Evolutionary conservation across 2,888 invertebrate species (phyloP).

Genomic region (Epinotia bilunana): DNA sequence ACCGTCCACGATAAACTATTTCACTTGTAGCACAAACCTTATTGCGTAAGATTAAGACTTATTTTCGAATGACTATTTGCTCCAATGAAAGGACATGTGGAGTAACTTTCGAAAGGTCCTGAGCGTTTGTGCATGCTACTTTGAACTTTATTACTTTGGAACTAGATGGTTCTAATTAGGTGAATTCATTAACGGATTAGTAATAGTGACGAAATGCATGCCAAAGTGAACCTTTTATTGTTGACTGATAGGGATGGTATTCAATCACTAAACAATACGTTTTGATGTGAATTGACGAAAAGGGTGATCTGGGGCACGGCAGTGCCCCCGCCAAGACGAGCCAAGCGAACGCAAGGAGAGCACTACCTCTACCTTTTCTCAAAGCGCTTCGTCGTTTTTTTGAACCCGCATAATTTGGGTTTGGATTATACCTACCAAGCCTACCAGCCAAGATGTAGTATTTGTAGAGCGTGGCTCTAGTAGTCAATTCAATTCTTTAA

Average conservation of each 20-base stretch:
- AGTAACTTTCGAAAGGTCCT: background rate
- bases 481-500: too few species aligned
- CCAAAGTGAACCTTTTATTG: background rate
- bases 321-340: too few species aligned
- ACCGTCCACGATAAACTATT: constrained; percentile 49
- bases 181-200: background rate
- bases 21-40: constrained; percentile 3
- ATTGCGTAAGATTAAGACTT: background rate
- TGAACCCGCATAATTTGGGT: too few species aligned
- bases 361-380: too few species aligned
- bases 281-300: too few species aligned
- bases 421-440: too few species aligned
- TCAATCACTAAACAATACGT: background rate
- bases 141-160: background rate
- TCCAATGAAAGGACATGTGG: background rate
- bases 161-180: background rate
- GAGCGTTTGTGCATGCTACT: background rate
- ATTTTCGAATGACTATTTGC: background rate
- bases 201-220: background rate
- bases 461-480: too few species aligned
- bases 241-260: background rate
- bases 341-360: too few species aligned
- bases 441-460: too few species aligned
- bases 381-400: too few species aligned
- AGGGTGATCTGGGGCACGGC: too few species aligned